These are phyloP conservation scores for Tetraodon nigroviridis DNA, from an alignment of 2,113 vertebrate species.

Conservation along the genomic window DNA sequence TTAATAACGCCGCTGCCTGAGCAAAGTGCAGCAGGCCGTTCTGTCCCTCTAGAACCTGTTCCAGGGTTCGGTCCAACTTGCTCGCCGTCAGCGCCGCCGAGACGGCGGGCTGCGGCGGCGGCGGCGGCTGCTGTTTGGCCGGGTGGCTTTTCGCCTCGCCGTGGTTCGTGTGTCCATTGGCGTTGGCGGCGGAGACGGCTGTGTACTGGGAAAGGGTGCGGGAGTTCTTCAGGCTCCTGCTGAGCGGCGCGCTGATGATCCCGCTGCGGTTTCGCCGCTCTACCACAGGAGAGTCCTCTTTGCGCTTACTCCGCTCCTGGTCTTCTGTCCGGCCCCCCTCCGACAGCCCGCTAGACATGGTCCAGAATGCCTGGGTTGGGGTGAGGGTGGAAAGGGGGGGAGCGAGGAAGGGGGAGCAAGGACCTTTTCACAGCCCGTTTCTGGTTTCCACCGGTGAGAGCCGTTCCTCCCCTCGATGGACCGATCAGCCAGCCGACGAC, in stretches of 20 bases:
- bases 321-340: constrained; percentile 83
- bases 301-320: constrained; percentile 76
- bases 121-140: constrained; percentile 86
- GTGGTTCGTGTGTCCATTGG: constrained; percentile 82
- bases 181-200: constrained; percentile 78
- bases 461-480: constrained; percentile 53
- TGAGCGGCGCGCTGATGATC: constrained; percentile 96
- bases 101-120: constrained; percentile 75
- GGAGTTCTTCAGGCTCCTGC: constrained; percentile 95
- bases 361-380: constrained; percentile 72
- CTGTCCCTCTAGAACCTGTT: constrained; percentile 92
- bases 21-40: constrained; percentile 94
- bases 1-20: constrained; percentile 92
- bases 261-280: constrained; percentile 95
- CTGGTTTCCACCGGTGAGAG: constrained; percentile 56
- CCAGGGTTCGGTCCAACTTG: constrained; percentile 91
- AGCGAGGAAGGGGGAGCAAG: constrained; percentile 57
- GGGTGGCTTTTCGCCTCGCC: constrained; percentile 83
- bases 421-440: constrained; percentile 53
- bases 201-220: constrained; percentile 94
- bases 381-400: constrained; percentile 65
- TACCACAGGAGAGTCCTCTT: constrained; percentile 77
- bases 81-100: constrained; percentile 73
- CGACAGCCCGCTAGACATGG: constrained; percentile 89
- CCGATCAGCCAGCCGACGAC: constrained; percentile 56